Conservation (phyloP, 1,140 invertebrate genomes). For the Pseudomyrmex pallidus region DNA sequence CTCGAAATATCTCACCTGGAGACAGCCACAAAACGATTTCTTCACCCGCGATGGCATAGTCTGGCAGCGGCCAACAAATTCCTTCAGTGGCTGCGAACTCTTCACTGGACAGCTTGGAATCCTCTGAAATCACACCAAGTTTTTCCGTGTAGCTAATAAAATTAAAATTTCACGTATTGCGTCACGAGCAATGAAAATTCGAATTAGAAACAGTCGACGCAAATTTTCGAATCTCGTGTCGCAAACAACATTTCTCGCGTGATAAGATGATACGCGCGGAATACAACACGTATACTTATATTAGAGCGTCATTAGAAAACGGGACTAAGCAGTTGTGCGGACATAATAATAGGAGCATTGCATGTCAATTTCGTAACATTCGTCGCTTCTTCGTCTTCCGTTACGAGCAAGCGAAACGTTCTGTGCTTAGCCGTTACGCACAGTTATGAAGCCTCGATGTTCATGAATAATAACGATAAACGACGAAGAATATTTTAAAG, state of each 20-base stretch:
- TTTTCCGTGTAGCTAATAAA: background rate
- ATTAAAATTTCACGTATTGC: no score
- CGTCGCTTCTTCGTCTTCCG: slow-evolving; percentile 4
- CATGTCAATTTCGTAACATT: slow-evolving; percentile 25
- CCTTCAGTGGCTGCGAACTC: slow-evolving; percentile 83
- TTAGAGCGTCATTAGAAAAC: slow-evolving; percentile 4
- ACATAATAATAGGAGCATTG: slow-evolving; percentile 14
- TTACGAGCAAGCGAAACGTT: slow-evolving; percentile 1
- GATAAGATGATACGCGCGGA: background rate
- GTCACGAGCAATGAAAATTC: no score
- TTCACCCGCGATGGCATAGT: slow-evolving; percentile 85
- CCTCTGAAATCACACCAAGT: slow-evolving; percentile 77
- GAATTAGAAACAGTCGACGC: background rate
- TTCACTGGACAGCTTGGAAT: slow-evolving; percentile 83
- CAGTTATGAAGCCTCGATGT: background rate
- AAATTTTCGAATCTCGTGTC: background rate
- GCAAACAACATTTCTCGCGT: background rate
- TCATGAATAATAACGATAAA: background rate
- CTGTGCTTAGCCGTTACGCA: background rate
- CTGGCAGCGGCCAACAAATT: slow-evolving; percentile 84
- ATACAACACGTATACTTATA: background rate
- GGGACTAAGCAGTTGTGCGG: slow-evolving; percentile 26
- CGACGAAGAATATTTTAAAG: background rate
- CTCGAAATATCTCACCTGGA: slow-evolving; percentile 79
- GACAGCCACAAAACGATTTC: slow-evolving; percentile 84